Evolutionary conservation across 2,888 invertebrate genomes (phyloP).

Genomic region (Napeogenes inachia): DNA sequence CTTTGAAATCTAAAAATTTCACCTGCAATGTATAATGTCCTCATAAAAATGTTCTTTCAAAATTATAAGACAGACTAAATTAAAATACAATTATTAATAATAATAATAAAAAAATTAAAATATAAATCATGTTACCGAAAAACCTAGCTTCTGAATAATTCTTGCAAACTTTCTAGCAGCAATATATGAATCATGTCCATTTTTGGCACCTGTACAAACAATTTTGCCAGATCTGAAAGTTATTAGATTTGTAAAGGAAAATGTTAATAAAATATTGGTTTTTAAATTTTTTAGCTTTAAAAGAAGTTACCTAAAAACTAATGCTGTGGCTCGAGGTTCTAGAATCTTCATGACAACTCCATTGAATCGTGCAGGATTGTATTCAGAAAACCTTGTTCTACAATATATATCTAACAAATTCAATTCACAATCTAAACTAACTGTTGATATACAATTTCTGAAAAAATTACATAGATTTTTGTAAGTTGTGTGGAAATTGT

Average conservation of each 20-base stretch:
- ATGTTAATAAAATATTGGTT: not conserved
- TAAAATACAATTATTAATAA: no score
- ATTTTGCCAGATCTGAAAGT: conserved; percentile 88
- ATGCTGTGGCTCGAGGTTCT: conserved; percentile 85
- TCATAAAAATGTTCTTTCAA: not conserved
- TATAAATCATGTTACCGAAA: conserved; percentile 72
- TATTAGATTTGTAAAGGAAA: conserved; percentile 77
- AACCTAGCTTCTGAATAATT: conserved; percentile 89
- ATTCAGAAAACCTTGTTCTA: conserved; percentile 88
- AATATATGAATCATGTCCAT: conserved; percentile 86
- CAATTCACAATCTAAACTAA: conserved; percentile 84
- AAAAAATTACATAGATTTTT: conserved; percentile 36
- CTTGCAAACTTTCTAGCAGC: conserved; percentile 89
- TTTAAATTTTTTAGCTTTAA: not conserved
- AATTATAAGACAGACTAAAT: no score
- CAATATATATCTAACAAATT: conserved; percentile 86
- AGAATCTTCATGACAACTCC: conserved; percentile 90
- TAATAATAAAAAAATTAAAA: no score
- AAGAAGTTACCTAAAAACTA: conserved; percentile 74
- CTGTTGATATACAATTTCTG: conserved; percentile 90
- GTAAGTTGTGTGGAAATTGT: conserved; percentile 2
- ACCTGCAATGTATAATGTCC: conserved; percentile 61
- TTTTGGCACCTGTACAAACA: conserved; percentile 90
- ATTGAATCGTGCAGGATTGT: conserved; percentile 88
- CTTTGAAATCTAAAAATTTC: conserved; percentile 86